These are phyloP conservation scores for Mesembrinibis cayennensis DNA, from an alignment of 2,113 vertebrate genomes.

Conservation along the genomic window DNA sequence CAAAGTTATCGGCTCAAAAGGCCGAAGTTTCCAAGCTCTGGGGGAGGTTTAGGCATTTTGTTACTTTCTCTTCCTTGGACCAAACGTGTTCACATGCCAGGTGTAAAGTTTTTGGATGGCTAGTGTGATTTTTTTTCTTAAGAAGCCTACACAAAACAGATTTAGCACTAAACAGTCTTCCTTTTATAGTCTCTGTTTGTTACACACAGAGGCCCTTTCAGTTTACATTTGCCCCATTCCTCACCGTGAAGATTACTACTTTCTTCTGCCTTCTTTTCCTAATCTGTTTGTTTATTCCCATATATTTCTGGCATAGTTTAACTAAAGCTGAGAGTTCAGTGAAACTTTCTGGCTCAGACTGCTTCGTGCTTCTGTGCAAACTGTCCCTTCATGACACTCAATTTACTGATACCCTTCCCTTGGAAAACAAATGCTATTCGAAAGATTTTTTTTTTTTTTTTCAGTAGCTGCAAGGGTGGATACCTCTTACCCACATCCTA, in stretches of 20 bases:
- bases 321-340: conserved; percentile 36
- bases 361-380: not conserved
- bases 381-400: not conserved
- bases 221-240: conserved; percentile 53
- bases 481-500: not conserved
- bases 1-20: not conserved
- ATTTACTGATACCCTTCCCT: not conserved
- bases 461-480: not conserved
- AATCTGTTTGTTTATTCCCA: conserved; percentile 62
- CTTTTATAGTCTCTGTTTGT: conserved; percentile 34
- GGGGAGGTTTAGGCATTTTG: not conserved
- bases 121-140: not conserved
- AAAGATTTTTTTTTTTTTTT: not conserved
- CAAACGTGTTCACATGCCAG: not conserved
- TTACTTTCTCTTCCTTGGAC: not conserved
- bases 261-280: conserved; percentile 48
- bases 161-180: conserved; percentile 30
- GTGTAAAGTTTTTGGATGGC: not conserved
- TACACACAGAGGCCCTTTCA: not conserved
- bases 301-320: conserved; percentile 52
- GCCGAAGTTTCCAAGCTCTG: not conserved
- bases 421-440: not conserved
- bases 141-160: not conserved
- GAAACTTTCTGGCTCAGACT: not conserved
- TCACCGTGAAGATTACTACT: conserved; percentile 39